These are phyloP conservation scores for Stegostoma tigrinum DNA, from an alignment of 2,113 vertebrate species.

Conservation along the genomic window DNA sequence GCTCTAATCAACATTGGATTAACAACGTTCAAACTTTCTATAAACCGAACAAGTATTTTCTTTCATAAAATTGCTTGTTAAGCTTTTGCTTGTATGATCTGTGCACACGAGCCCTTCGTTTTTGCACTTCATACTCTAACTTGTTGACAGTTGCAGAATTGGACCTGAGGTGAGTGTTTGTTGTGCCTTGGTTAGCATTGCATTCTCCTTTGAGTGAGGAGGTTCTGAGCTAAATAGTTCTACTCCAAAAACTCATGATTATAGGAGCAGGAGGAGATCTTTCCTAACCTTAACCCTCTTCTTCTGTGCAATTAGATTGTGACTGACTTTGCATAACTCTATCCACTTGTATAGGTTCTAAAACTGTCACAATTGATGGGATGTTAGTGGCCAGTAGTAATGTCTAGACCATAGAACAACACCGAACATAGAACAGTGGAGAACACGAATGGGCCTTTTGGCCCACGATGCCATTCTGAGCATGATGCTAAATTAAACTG, in stretches of 20 bases:
- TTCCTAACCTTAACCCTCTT: background rate
- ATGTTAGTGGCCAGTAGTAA: too few relatives aligned
- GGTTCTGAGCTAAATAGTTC: too few relatives aligned
- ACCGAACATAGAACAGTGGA: too few relatives aligned
- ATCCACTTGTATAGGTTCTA: background rate
- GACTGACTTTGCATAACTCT: too few relatives aligned
- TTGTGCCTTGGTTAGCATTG: background rate
- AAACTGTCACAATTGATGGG: too few relatives aligned
- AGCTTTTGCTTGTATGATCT: background rate
- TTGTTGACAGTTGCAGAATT: background rate
- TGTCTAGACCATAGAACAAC: too few relatives aligned
- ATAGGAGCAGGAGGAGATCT: background rate
- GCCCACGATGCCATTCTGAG: too few relatives aligned
- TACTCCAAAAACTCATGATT: background rate
- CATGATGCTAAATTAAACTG: too few relatives aligned
- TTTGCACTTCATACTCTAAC: background rate
- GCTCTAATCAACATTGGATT: background rate
- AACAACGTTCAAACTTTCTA: background rate
- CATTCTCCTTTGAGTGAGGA: background rate
- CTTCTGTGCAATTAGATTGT: too few relatives aligned
- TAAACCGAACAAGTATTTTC: background rate
- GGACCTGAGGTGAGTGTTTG: background rate
- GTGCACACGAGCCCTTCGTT: background rate
- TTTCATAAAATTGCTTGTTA: background rate
- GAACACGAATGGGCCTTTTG: too few relatives aligned